These are phyloP conservation scores for Psix sp. DNA, from an alignment of 1,140 invertebrate genomes.

Conservation along the genomic window DNA sequence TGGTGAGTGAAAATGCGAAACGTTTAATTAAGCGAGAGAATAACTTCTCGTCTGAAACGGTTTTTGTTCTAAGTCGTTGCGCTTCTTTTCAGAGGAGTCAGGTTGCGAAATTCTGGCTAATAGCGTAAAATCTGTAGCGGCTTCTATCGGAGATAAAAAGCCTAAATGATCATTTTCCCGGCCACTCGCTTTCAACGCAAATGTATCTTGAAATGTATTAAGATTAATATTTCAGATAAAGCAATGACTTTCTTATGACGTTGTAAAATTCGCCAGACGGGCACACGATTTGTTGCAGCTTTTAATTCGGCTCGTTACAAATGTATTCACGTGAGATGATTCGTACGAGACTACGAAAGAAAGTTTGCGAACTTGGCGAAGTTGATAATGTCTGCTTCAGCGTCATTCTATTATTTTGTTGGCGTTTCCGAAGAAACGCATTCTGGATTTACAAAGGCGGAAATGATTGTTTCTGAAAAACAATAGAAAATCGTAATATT, in stretches of 20 bases:
- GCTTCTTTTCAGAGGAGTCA: conserved; percentile 7
- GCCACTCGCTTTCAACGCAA: conserved; percentile 8
- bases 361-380: not conserved
- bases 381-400: not conserved
- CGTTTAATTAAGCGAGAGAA: no score
- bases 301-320: not conserved
- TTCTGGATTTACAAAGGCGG: conserved; percentile 18
- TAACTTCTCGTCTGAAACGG: no score
- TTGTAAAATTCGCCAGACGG: not conserved
- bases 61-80: not conserved
- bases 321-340: not conserved
- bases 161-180: conserved; percentile 17
- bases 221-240: conserved; percentile 31
- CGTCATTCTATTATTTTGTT: conserved; percentile 10
- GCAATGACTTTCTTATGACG: not conserved
- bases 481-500: conserved; percentile 16
- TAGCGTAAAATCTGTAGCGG: conserved; percentile 12
- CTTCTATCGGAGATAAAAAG: conserved; percentile 15
- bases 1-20: not conserved
- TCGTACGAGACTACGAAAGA: not conserved
- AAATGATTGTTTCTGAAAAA: conserved; percentile 19
- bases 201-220: conserved; percentile 19
- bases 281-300: not conserved
- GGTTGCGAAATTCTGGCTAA: conserved; percentile 10
- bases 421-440: conserved; percentile 4